Base-by-base conservation (phyloP, 1,140 invertebrate genomes). In the Lordiphosa mommai region DNA sequence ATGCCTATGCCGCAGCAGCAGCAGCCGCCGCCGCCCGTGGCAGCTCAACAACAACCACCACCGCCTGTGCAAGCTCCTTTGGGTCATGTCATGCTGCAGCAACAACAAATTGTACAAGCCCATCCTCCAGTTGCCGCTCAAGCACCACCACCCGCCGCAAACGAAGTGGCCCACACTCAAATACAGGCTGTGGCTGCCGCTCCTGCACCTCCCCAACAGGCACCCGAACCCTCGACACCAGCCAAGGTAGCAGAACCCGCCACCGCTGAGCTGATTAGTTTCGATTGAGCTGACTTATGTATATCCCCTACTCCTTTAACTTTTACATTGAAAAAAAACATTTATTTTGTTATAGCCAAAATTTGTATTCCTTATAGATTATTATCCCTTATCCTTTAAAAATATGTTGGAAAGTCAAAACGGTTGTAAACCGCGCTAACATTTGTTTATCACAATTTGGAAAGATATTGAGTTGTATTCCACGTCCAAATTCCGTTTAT, bases 241-340 rank as follows among this genome's bases (percentile, higher is more conserved):
- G 86, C 86, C 33, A 84, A 72, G 30, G 74, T 89, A 3, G 86
- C 69, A 73, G 59, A 92, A 59, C 91, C 91, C 17, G 91, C 91
- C 68, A 93, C 93, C 3, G 93, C 92, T 41, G 93, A 94, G 87
- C 88, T 94, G 1, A 94, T 94, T 44, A 93, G 92, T 80, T 94
- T 94, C 85, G 93, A 94, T 89, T 94, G 90, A 91, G 76, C 4
- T n/a, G 10, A 44, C 17, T 14, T 37, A 37, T 8, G 14, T 37
- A 37, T 9, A 43, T 20, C n/a, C 23, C 2, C 23, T 7, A 0
- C 6, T 7, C 23, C 23, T 27, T 5, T 27, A 27, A 7, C 23
- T 4, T 6, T 7, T 27, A 27, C n/a, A n/a, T n/a, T 27, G 23
- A 27, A 27, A 27, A 27, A 27, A 27, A n/a, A n/a, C n/a, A n/a